Evolutionary conservation across 2,797 vertebrate species (phyloP), one percentile per base, ranked within the genome.

Genomic region (Poecile montanus): DNA sequence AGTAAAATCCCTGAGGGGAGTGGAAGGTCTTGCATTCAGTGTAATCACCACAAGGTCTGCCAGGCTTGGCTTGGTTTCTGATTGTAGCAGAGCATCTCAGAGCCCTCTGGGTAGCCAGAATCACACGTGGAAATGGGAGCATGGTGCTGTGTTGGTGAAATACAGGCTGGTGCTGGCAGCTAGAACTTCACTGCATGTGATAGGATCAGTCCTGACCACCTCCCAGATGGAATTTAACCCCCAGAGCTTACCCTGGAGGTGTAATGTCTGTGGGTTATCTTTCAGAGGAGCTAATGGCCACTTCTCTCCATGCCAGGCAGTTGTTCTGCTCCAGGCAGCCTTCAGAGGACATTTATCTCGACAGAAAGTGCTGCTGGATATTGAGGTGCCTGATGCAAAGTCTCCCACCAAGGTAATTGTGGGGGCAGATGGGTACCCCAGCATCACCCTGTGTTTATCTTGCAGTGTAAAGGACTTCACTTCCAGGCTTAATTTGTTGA

Each of bases 331-430:
- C 86, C 99, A 99, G 97, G 98, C 98, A 13, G 98, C 97, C 54
- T 95, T 99, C 86, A 98, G 98, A 95, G 98, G 98, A 56, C 98
- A 99, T 87, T 96, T 98, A 65, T 91, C 96, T 44, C 97, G 98
- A 91, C 95, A 97, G 20, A 97, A 97, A 8, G 97, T 97, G 51
- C 92, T 98, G 54, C 48, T 88, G n/a, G 75, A 32, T n/a, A 15
- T 47, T 2, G 16, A 40, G 27, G 42, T 29, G 3, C 44, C 15
- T 29, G 68, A 40, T 51, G 48, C 65, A 36, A 54, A 93, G 18
- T 26, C 74, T 53, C 80, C 51, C 62, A 38, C 45, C 23, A 7
- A 98, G 98, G 98, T 99, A 97, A 96, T 29, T 56, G 10, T 32
- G 42, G 38, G n/a, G 17, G 9, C 23, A 57, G 47, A 38, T 13